Evolutionary conservation across 2,113 vertebrate species (phyloP).

Genomic region (Eubucco bourcierii): DNA sequence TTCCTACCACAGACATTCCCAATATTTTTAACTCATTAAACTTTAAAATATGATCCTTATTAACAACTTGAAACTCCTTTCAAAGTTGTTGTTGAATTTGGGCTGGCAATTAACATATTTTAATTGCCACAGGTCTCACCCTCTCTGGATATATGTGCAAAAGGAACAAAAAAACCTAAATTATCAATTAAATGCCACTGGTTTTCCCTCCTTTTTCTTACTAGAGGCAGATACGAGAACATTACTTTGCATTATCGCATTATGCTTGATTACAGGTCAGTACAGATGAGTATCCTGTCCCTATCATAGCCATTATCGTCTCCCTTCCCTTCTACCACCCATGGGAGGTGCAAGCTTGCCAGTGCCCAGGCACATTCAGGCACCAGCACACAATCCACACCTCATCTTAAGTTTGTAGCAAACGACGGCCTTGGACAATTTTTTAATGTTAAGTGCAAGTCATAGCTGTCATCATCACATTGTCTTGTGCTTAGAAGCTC

Average conservation of each 20-base stretch:
- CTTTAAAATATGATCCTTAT: background rate
- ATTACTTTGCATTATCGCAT: background rate
- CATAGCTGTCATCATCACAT: accelerated
- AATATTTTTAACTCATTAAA: background rate
- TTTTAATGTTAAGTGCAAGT: background rate
- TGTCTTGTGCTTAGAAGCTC: background rate
- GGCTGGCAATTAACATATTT: background rate
- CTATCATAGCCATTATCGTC: background rate
- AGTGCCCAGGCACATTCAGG: background rate
- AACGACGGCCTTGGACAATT: accelerated
- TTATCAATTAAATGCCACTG: background rate
- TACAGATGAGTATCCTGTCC: background rate
- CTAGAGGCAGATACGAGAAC: background rate
- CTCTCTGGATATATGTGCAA: background rate
- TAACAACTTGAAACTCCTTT: background rate
- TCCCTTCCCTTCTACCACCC: background rate
- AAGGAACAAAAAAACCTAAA: background rate
- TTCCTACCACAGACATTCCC: background rate
- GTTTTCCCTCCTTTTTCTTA: background rate
- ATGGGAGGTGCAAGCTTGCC: background rate
- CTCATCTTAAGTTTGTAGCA: background rate
- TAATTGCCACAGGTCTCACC: background rate
- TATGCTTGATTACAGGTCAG: accelerated
- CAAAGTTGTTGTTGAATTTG: background rate
- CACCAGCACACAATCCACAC: background rate